Evolutionary conservation across 1,140 invertebrate genomes (phyloP).

Genomic region (Aphelenchoides avenae): DNA sequence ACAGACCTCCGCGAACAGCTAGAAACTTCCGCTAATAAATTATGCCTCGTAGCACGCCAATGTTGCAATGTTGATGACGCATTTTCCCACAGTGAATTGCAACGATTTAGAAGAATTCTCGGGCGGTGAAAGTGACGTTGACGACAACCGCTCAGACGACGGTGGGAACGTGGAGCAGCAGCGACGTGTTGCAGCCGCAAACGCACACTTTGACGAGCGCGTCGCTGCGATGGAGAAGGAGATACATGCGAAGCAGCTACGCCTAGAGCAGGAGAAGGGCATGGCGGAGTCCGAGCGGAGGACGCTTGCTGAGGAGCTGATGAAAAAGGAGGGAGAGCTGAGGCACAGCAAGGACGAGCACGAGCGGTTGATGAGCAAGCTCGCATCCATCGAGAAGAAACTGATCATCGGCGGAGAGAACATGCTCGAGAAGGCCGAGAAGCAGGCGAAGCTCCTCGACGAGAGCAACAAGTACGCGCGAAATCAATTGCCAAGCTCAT

Average conservation of each 20-base stretch:
- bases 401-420: constrained; percentile 97
- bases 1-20: constrained; percentile 7
- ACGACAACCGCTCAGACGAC: constrained; percentile 49
- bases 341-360: constrained; percentile 64
- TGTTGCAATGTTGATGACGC: no score
- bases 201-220: constrained; percentile 33
- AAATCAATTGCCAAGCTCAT: constrained; percentile 8
- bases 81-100: no score
- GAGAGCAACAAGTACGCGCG: constrained; percentile 67
- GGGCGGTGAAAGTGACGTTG: constrained; percentile 53
- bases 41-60: no score
- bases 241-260: constrained; percentile 20
- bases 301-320: constrained; percentile 39
- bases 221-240: constrained; percentile 40
- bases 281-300: constrained; percentile 41
- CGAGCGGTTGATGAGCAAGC: constrained; percentile 72
- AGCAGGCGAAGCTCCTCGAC: constrained; percentile 82
- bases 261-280: constrained; percentile 23
- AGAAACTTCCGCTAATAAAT: no score
- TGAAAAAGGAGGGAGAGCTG: constrained; percentile 39
- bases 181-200: background rate
- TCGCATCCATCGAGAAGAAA: constrained; percentile 84
- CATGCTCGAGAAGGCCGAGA: constrained; percentile 90
- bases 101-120: constrained; percentile 47
- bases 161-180: constrained; percentile 29